Evolutionary conservation across 2,113 vertebrate genomes (phyloP).

Genomic region (Sinocyclocheilus grahami): DNA sequence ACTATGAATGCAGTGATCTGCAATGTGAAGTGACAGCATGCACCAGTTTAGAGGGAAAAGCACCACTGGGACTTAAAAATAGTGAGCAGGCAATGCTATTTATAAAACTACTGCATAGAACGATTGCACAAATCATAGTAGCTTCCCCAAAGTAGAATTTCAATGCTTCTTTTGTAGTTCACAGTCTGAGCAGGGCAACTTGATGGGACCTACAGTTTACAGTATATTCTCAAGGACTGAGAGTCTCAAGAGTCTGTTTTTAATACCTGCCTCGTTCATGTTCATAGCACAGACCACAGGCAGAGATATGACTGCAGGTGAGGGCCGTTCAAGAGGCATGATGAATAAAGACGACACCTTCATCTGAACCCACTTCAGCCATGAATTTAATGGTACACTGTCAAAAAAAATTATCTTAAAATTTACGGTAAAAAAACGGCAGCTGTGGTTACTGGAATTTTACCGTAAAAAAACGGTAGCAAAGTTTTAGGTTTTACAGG

Average conservation of each 20-base stretch:
- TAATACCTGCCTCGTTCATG: background rate
- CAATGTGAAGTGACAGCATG: slow-evolving; percentile 30
- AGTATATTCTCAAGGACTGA: background rate
- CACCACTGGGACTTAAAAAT: slow-evolving; percentile 30
- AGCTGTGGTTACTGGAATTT: too few relatives aligned
- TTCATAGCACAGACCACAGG: background rate
- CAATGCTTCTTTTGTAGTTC: slow-evolving; percentile 1
- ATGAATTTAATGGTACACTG: background rate
- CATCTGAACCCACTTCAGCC: background rate
- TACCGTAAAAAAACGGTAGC: too few relatives aligned
- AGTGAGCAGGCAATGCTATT: slow-evolving; percentile 44
- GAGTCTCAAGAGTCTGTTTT: slow-evolving; percentile 29
- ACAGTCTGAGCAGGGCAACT: background rate
- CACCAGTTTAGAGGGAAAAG: slow-evolving; percentile 30
- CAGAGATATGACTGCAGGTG: background rate
- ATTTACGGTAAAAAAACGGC: too few relatives aligned
- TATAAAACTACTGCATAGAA: slow-evolving; percentile 39
- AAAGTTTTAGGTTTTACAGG: too few relatives aligned
- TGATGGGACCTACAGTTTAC: slow-evolving; percentile 59
- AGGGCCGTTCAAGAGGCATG: background rate
- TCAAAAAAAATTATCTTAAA: too few relatives aligned
- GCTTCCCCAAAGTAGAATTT: slow-evolving; percentile 16
- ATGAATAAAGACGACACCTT: background rate
- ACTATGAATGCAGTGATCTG: slow-evolving; percentile 14
- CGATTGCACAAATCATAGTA: slow-evolving; percentile 17